A percentile compares a stretch with the other conserved stretches of the same genome.
Evolutionary conservation across 2,113 vertebrate genomes (phyloP).

Genomic region (Ciconia boyciana): DNA sequence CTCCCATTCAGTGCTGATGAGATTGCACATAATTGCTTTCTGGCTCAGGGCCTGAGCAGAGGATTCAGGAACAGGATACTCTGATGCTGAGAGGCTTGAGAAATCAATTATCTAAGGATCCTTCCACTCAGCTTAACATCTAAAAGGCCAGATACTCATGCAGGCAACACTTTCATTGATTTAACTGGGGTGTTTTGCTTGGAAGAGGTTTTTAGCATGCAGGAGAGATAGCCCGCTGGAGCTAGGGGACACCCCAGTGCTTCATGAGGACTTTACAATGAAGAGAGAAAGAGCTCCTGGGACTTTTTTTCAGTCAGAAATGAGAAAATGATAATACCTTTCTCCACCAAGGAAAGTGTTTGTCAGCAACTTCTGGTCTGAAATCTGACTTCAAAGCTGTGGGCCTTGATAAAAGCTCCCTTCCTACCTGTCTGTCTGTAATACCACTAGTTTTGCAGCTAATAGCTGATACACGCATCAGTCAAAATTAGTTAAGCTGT

Average conservation of each 20-base stretch:
- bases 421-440: neutral
- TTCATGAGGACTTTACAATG: neutral
- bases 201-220: neutral
- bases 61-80: slow-evolving; percentile 27
- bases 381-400: neutral
- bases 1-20: slow-evolving; percentile 23
- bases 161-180: neutral
- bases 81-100: neutral
- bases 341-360: neutral
- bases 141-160: neutral
- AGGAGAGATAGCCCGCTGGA: neutral
- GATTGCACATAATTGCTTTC: slow-evolving; percentile 29
- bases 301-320: neutral
- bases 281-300: neutral
- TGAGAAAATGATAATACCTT: neutral
- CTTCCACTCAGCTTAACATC: slow-evolving; percentile 8
- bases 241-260: neutral
- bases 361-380: neutral
- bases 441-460: neutral
- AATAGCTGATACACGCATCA: neutral
- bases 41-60: neutral
- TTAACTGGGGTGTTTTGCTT: neutral
- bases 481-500: neutral
- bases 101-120: slow-evolving; percentile 20
- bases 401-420: neutral